Percentiles rank a stretch among this genome's conserved stretches.
Conservation (phyloP, 2,113 vertebrate genomes). For the Tenrec ecaudatus region DNA sequence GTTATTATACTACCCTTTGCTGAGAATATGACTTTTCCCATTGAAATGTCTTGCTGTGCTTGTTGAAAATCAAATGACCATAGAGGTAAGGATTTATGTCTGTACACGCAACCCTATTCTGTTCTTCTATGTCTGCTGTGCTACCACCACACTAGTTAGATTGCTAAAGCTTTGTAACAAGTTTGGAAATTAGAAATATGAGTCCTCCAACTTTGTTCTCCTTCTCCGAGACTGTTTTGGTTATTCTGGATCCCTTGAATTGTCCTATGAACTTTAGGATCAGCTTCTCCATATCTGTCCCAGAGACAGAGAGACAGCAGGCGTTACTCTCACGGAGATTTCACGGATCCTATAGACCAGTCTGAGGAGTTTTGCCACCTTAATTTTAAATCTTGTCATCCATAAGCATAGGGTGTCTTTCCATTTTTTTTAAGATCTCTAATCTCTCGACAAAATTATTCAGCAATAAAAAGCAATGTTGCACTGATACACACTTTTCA, state of each 20-base stretch:
- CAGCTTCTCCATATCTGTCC: not conserved
- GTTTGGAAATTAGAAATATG: not conserved
- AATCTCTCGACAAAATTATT: not conserved
- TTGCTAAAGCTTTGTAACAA: not conserved
- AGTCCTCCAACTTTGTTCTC: not conserved
- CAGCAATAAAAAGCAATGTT: too few relatives aligned
- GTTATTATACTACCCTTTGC: not conserved
- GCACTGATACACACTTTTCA: too few relatives aligned
- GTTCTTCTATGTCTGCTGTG: not conserved
- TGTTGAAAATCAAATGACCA: not conserved
- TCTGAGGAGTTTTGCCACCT: not conserved
- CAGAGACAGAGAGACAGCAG: not conserved
- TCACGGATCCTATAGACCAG: not conserved
- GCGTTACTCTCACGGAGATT: not conserved
- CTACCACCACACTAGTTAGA: not conserved
- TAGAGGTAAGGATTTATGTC: not conserved
- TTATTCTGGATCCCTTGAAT: not conserved
- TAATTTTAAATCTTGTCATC: not conserved
- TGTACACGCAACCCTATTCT: not conserved
- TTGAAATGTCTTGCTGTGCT: not conserved
- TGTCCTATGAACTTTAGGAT: not conserved
- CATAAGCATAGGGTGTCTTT: not conserved
- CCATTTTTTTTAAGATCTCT: not conserved
- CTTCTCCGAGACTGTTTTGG: not conserved
- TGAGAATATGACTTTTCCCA: not conserved